Evolutionary conservation across 2,113 vertebrate species (phyloP), one percentile per base, ranked within the genome.

Genomic region (Centropristis striata): DNA sequence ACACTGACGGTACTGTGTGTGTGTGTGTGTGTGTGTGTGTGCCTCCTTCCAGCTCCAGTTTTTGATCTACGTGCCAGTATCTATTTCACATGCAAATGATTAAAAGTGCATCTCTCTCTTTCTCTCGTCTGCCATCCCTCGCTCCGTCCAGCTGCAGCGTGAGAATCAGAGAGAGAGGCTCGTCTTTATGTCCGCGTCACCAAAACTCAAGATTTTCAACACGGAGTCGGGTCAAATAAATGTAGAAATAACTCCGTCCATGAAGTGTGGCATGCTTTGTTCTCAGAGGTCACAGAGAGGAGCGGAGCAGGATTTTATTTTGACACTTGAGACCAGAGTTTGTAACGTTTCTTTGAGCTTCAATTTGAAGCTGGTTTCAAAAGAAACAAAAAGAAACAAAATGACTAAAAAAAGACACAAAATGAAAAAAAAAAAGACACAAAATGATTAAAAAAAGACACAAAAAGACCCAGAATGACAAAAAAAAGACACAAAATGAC

Each of bases 61-160:
- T 88, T 90, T 90, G 78, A 90, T 90, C 81, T 81, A 18, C 59
- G 77, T 80, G 83, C 88, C 88, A 82, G 63, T n/a, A 77, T 82
- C 81, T 60, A 60, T 65, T 90, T 90, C 84, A 88, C 78, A 90
- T 90, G 80, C 83, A 86, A 85, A 88, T 86, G 78, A 82, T 81
- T 84, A 63, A 75, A 82, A 76, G 80, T 74, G 55, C 13, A n/a
- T 75, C 57, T 55, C 78, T 63, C 44, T 60, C 67, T 60, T 10
- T 50, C 28, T 28, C 42, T 68, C 28, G 1, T 51, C 72, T 49
- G 47, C 78, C 65, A 54, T 75, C 84, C 55, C 67, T 71, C 59
- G 25, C 83, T 76, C 16, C 63, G 42, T 81, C 80, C 83, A 88
- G 86, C 88, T 88, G 88, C 88, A 80, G 55, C 0, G 20, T 23